A percentile compares a stretch with the other conserved stretches of the same genome.
Conservation (phyloP, 2,797 vertebrate genomes). For the Pempheris klunzingeri region DNA sequence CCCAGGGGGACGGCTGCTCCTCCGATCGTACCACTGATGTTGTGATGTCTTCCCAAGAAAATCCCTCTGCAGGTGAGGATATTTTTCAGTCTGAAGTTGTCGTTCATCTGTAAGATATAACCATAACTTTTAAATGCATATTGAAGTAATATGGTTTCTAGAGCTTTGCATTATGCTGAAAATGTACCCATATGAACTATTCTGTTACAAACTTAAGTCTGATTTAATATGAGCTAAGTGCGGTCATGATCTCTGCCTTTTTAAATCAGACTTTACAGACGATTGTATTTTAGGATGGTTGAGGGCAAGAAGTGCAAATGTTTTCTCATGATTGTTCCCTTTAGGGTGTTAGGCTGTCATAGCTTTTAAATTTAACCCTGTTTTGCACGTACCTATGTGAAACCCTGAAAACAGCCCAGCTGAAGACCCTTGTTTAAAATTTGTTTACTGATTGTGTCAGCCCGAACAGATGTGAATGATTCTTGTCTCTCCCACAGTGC, state of each 20-base stretch:
- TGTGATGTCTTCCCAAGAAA: conserved; percentile 68
- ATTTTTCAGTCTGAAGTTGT: not conserved
- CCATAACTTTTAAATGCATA: not conserved
- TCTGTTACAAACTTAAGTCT: no score
- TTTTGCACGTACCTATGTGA: not conserved
- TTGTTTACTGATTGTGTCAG: not conserved
- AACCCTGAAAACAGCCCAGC: not conserved
- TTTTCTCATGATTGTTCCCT: not conserved
- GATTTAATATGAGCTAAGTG: no score
- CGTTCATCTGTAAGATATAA: conserved; percentile 6
- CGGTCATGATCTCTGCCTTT: not conserved
- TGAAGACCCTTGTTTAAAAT: not conserved
- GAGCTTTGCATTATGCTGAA: not conserved
- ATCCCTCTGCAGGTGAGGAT: conserved; percentile 76
- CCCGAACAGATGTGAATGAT: conserved; percentile 25
- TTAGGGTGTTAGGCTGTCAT: not conserved
- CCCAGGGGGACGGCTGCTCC: conserved; percentile 64
- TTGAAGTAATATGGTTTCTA: not conserved
- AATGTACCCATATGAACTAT: not conserved
- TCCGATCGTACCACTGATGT: conserved; percentile 56
- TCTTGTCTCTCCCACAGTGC: conserved; percentile 49
- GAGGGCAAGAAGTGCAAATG: not conserved
- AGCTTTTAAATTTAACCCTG: not conserved
- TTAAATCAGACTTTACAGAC: conserved; percentile 5
- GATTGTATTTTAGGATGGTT: not conserved